A percentile compares a stretch with the other conserved stretches of the same genome.
Conservation (phyloP, 2,797 vertebrate species). For the Zenarchopterus dispar region DNA sequence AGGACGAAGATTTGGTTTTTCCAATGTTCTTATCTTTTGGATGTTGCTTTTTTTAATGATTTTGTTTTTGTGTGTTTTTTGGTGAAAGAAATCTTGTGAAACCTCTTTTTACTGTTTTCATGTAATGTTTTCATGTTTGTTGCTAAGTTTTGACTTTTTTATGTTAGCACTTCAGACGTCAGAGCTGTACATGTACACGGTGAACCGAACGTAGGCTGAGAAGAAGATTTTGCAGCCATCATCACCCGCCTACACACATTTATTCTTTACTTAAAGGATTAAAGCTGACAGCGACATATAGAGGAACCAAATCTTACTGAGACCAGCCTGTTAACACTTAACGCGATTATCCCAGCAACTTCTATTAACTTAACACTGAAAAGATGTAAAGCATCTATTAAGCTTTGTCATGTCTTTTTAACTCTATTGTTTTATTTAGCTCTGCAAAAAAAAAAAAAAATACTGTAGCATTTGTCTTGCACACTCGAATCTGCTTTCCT, state of each 20-base stretch:
- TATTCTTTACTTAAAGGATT: constrained; percentile 52
- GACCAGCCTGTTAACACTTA: constrained; percentile 37
- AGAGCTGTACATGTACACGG: background rate
- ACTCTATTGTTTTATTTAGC: background rate
- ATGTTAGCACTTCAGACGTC: background rate
- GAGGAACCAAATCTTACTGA: constrained; percentile 38
- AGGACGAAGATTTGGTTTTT: too few species aligned
- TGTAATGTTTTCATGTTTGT: too few species aligned
- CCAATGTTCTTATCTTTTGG: too few species aligned
- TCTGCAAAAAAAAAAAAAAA: background rate
- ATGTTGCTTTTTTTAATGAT: too few species aligned
- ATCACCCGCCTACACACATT: constrained; percentile 42
- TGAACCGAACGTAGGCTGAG: constrained; percentile 5
- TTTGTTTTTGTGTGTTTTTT: too few species aligned
- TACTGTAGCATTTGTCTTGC: background rate
- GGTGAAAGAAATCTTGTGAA: too few species aligned
- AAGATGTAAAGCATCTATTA: constrained; percentile 33
- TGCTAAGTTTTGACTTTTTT: too few species aligned
- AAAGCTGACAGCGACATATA: constrained; percentile 47
- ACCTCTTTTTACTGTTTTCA: too few species aligned
- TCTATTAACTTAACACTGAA: constrained; percentile 52
- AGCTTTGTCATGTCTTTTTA: constrained; percentile 24
- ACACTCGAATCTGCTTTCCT: background rate
- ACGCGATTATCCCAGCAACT: constrained; percentile 47
- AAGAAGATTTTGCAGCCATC: constrained; percentile 19